Percentiles rank a stretch among this genome's conserved stretches.
These are phyloP conservation scores for Rhingia campestris DNA, from an alignment of 2,888 invertebrate genomes.

Conservation along the genomic window DNA sequence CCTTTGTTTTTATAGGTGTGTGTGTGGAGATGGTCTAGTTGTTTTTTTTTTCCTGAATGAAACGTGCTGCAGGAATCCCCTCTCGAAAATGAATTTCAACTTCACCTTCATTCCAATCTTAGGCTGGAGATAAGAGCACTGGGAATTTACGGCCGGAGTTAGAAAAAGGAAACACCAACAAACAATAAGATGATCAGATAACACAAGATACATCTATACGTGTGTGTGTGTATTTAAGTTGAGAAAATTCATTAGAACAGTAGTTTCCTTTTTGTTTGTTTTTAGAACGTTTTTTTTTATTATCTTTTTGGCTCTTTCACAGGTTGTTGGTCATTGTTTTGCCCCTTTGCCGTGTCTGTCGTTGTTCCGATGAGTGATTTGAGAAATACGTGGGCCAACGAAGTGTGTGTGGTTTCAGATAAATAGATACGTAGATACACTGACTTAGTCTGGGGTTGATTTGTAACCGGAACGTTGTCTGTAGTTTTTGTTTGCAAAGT, in stretches of 20 bases:
- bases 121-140: slow-evolving; percentile 44
- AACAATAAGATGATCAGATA: slow-evolving; percentile 65
- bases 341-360: slow-evolving; percentile 7
- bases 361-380: slow-evolving; percentile 56
- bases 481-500: slow-evolving; percentile 9
- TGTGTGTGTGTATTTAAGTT: slow-evolving; percentile 11
- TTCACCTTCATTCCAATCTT: slow-evolving; percentile 6
- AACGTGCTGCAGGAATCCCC: slow-evolving; percentile 38
- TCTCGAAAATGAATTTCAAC: slow-evolving; percentile 26
- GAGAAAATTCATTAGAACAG: slow-evolving; percentile 61
- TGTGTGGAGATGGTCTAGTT: not conserved
- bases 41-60: slow-evolving; percentile 33
- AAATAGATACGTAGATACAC: slow-evolving; percentile 15
- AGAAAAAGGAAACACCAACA: slow-evolving; percentile 13
- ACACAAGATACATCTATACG: slow-evolving; percentile 3
- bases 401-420: not conserved
- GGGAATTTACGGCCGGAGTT: slow-evolving; percentile 29
- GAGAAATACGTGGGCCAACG: slow-evolving; percentile 34
- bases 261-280: slow-evolving; percentile 23
- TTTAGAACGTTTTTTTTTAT: slow-evolving; percentile 28
- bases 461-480: slow-evolving; percentile 15
- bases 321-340: slow-evolving; percentile 60
- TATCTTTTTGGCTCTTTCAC: slow-evolving; percentile 24
- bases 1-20: slow-evolving; percentile 3
- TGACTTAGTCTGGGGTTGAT: slow-evolving; percentile 13